Conservation (phyloP, 2,113 vertebrate genomes). For the Jaculus jaculus region DNA sequence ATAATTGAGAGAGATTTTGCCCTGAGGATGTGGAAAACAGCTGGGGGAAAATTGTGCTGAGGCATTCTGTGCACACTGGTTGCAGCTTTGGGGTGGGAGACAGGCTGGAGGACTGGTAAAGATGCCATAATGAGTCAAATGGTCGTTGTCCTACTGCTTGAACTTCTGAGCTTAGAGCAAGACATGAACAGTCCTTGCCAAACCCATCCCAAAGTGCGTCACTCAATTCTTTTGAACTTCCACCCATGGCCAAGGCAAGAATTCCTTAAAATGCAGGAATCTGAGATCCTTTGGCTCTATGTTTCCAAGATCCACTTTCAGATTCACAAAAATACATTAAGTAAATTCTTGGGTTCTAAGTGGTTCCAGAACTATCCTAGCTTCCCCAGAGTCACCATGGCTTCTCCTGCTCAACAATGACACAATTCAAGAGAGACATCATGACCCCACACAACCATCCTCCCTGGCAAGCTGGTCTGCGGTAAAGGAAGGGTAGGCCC, state of each 20-base stretch:
- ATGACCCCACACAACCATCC: not conserved
- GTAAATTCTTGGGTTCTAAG: slow-evolving; percentile 30
- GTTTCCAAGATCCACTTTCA: not conserved
- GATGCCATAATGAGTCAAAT: slow-evolving; percentile 17
- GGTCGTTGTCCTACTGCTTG: not conserved
- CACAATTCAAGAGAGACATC: not conserved
- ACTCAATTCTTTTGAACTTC: slow-evolving; percentile 56
- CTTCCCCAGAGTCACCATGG: not conserved
- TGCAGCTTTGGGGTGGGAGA: slow-evolving; percentile 33
- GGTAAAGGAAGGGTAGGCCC: not conserved
- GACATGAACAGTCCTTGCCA: not conserved
- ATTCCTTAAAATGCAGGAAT: slow-evolving; percentile 48
- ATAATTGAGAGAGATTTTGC: not conserved
- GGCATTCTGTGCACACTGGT: not conserved
- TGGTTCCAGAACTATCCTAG: slow-evolving; percentile 40
- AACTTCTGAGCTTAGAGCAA: slow-evolving; percentile 20
- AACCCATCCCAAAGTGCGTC: slow-evolving; percentile 59
- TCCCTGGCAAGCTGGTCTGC: not conserved
- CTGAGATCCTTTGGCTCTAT: slow-evolving; percentile 44
- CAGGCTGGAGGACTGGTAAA: not conserved
- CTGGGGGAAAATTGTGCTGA: not conserved
- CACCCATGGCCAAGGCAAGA: slow-evolving; percentile 52
- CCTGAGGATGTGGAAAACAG: not conserved
- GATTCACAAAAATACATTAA: slow-evolving; percentile 21
- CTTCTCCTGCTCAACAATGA: not conserved